phyloP scores from a whole-genome alignment of 2,797 vertebrate species.

The Enteromius thamalakanensis region DNA sequence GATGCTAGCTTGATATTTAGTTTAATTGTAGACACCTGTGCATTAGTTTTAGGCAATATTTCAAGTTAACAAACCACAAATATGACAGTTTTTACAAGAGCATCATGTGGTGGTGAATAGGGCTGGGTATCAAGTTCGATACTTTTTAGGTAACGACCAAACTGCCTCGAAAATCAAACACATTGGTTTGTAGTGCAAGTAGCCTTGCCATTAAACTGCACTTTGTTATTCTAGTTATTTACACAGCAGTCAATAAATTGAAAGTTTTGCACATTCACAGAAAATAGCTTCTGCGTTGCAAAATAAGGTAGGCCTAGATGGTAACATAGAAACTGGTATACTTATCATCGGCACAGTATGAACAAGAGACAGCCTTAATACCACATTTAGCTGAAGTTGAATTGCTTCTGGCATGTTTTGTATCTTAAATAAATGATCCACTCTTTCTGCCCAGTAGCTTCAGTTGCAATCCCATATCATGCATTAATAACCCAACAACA shows the following conservation, averaged over 20 bases:
- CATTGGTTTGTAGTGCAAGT: not conserved
- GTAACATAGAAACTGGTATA: not conserved
- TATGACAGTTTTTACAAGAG: not conserved
- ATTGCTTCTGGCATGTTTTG: not conserved
- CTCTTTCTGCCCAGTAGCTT: slow-evolving; percentile 12
- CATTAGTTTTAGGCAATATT: not conserved
- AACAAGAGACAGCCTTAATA: not conserved
- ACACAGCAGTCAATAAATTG: not conserved
- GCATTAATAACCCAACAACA: slow-evolving; percentile 13
- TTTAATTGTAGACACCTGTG: slow-evolving; percentile 16
- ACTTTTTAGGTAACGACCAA: too few relatives aligned
- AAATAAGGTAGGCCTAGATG: not conserved
- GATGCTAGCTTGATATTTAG: slow-evolving; percentile 8
- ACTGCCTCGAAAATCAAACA: not conserved
- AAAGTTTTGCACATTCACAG: not conserved
- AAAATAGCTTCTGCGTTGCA: not conserved
- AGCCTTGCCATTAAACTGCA: not conserved
- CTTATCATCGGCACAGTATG: not conserved
- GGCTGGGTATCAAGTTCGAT: too few relatives aligned
- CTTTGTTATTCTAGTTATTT: slow-evolving; percentile 1
- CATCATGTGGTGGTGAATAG: not conserved
- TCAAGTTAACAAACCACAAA: not conserved
- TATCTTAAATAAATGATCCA: slow-evolving; percentile 8
- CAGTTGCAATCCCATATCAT: not conserved
- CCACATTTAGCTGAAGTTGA: not conserved